phyloP scores from a whole-genome alignment of 30 jellyfish, hydroid and myxozoan species.

The Chrysaora quinquecirrha region DNA sequence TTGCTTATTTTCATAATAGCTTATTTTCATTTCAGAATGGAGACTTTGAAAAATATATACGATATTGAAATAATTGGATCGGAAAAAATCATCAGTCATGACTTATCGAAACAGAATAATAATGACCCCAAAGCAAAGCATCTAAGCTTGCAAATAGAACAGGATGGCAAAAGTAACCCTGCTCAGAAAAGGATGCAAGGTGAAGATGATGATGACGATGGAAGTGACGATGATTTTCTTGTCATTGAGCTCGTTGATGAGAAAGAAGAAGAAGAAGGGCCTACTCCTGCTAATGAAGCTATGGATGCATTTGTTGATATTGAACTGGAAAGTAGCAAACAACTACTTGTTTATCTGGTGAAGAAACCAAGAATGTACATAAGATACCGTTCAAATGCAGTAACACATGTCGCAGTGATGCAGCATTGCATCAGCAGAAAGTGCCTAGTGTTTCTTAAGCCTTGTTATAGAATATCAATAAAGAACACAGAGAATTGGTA shows the following conservation, averaged over 20 bases:
- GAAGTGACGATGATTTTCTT: constrained; percentile 34
- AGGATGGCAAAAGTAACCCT: too few species aligned
- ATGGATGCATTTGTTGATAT: constrained; percentile 20
- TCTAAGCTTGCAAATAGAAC: too few species aligned
- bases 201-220: background rate
- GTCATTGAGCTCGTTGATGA: constrained; percentile 50
- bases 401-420: constrained; percentile 14
- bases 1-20: too few species aligned
- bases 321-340: constrained; percentile 33
- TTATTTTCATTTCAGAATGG: too few species aligned
- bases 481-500: constrained; percentile 42
- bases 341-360: constrained; percentile 31
- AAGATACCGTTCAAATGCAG: constrained; percentile 36
- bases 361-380: constrained; percentile 31
- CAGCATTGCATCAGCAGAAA: constrained; percentile 2
- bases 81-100: too few species aligned
- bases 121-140: too few species aligned
- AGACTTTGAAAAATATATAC: too few species aligned
- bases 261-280: background rate
- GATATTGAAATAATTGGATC: background rate
- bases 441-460: constrained; percentile 24
- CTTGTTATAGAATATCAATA: constrained; percentile 29
- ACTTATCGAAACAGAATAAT: too few species aligned
- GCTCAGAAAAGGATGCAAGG: background rate
- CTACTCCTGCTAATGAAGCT: background rate